phyloP scores from a whole-genome alignment of 2,113 vertebrate genomes.

The Xyrauchen texanus region DNA sequence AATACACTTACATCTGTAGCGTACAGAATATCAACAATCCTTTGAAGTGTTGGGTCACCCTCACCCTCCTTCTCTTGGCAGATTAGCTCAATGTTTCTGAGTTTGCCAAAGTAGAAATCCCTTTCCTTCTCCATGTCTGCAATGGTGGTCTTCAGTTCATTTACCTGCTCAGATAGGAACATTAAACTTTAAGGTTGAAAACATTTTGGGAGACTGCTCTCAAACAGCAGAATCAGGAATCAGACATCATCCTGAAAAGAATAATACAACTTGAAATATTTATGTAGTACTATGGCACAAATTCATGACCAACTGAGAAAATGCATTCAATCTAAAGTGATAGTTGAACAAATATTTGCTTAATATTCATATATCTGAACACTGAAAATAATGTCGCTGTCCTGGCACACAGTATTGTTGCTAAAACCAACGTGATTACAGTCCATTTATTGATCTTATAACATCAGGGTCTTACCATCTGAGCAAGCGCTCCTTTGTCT shows the following conservation, averaged over 20 bases:
- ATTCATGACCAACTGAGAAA: too few relatives aligned
- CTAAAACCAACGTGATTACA: neutral
- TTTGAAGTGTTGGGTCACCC: conserved; percentile 88
- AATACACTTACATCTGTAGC: conserved; percentile 65
- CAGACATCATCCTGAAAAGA: neutral
- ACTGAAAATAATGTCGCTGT: too few relatives aligned
- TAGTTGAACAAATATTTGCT: too few relatives aligned
- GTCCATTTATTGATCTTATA: neutral
- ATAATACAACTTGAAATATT: neutral
- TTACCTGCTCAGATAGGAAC: conserved; percentile 74
- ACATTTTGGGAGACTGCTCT: neutral
- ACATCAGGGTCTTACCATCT: conserved; percentile 77
- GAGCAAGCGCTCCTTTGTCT: conserved; percentile 85
- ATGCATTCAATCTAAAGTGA: neutral
- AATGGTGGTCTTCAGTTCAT: conserved; percentile 85
- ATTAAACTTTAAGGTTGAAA: neutral
- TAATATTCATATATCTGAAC: too few relatives aligned
- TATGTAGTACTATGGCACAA: too few relatives aligned
- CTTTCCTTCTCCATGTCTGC: conserved; percentile 98
- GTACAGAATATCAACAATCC: conserved; percentile 95
- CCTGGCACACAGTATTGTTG: neutral
- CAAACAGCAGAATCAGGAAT: neutral
- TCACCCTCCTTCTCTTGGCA: conserved; percentile 97
- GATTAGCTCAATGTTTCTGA: conserved; percentile 96
- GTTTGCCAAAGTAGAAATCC: conserved; percentile 97